A percentile compares a stretch with the other conserved stretches of the same genome.
Evolutionary conservation across 2,888 invertebrate species (phyloP).

Genomic region (Volucella bombylans): DNA sequence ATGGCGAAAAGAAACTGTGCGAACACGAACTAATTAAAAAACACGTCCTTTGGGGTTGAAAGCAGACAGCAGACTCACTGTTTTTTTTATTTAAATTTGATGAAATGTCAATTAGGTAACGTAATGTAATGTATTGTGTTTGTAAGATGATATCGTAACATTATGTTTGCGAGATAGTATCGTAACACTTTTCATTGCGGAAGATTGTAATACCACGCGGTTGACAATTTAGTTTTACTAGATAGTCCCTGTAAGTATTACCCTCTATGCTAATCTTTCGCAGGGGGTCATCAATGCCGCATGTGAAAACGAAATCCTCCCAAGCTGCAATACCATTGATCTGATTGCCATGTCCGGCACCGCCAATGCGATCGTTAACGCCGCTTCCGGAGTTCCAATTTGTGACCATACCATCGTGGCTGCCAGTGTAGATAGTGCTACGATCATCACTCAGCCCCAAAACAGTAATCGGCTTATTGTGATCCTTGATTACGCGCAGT

Average conservation of each 20-base stretch:
- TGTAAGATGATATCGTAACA: too few species aligned
- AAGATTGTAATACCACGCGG: conserved; percentile 94
- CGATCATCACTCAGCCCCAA: conserved; percentile 90
- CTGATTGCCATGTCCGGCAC: conserved; percentile 95
- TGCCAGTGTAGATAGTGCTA: conserved; percentile 93
- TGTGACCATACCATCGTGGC: conserved; percentile 95
- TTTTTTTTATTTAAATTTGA: too few species aligned
- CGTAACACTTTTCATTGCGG: too few species aligned
- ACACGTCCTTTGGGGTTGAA: too few species aligned
- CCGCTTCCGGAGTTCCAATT: conserved; percentile 91
- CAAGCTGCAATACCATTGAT: conserved; percentile 91
- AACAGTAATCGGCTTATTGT: conserved; percentile 98
- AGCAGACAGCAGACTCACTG: too few species aligned
- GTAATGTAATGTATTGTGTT: too few species aligned
- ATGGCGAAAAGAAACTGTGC: too few species aligned
- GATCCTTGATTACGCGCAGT: conserved; percentile 93
- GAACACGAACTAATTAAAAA: too few species aligned
- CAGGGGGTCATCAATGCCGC: conserved; percentile 96
- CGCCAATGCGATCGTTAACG: conserved; percentile 91
- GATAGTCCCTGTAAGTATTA: too few species aligned
- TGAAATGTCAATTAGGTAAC: too few species aligned
- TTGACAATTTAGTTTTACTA: too few species aligned
- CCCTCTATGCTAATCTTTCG: conserved; percentile 86
- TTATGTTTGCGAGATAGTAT: too few species aligned
- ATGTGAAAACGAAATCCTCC: conserved; percentile 89